These are phyloP conservation scores for Actinernus sp. DNA, from an alignment of 92 coral and sea anemone species.

Conservation along the genomic window DNA sequence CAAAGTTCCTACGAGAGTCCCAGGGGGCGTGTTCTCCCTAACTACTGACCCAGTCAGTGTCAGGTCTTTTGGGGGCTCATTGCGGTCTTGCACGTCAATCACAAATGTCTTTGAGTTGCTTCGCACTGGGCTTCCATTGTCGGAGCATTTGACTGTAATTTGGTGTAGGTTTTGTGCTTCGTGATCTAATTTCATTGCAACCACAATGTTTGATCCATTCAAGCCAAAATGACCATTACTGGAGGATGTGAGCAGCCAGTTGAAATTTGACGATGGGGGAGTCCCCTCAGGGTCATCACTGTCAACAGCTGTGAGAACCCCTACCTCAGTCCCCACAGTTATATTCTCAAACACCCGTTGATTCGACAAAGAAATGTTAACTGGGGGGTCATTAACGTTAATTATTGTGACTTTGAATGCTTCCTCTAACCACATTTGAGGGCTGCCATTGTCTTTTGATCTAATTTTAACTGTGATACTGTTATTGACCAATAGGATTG, in stretches of 20 bases:
- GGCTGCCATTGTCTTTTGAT: constrained; percentile 75
- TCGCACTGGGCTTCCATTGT: constrained; percentile 73
- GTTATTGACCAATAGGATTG: constrained; percentile 45
- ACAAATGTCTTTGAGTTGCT: constrained; percentile 34
- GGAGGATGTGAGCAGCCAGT: constrained; percentile 61
- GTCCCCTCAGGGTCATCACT: constrained; percentile 78
- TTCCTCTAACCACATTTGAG: constrained; percentile 75
- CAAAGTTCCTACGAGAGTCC: constrained; percentile 67
- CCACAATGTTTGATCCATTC: constrained; percentile 51
- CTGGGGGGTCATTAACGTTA: constrained; percentile 92
- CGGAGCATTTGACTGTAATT: constrained; percentile 77
- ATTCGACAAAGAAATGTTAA: constrained; percentile 66
- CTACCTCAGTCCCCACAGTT: constrained; percentile 59
- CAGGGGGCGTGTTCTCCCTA: constrained; percentile 59
- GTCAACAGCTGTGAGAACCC: constrained; percentile 78
- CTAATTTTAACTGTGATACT: constrained; percentile 53
- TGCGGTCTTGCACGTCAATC: constrained; percentile 50
- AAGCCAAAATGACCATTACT: constrained; percentile 65
- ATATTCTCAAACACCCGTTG: constrained; percentile 73
- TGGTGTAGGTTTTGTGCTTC: constrained; percentile 70
- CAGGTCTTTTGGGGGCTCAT: constrained; percentile 82
- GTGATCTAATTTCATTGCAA: constrained; percentile 62
- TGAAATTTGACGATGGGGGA: constrained; percentile 57
- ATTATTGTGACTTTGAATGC: constrained; percentile 49
- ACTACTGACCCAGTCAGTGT: constrained; percentile 54